These are phyloP conservation scores for Galerucella nymphaeae DNA, from an alignment of 2,888 invertebrate species.

Conservation along the genomic window DNA sequence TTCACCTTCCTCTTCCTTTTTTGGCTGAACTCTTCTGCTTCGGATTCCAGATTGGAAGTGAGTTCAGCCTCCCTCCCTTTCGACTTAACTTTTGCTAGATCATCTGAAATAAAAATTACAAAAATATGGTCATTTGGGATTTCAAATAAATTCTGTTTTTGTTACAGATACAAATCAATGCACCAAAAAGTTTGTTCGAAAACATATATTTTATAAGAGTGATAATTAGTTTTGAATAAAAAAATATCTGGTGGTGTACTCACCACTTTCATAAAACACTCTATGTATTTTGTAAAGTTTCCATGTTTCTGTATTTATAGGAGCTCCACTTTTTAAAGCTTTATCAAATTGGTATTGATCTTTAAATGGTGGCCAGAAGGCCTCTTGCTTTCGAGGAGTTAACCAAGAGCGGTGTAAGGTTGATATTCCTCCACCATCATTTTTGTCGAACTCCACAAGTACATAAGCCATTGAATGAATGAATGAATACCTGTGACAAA, in stretches of 20 bases:
- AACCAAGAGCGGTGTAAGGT: conserved; percentile 16
- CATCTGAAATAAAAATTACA: background rate
- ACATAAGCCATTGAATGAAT: conserved; percentile 17
- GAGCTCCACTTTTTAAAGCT: conserved; percentile 15
- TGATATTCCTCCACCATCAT: conserved; percentile 22
- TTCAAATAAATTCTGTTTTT: background rate
- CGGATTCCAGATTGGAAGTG: background rate
- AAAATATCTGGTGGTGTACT: background rate
- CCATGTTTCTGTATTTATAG: conserved; percentile 9
- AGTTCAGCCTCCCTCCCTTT: conserved; percentile 4
- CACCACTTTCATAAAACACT: background rate
- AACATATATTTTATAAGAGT: no score
- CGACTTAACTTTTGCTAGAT: conserved; percentile 4
- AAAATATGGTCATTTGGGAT: background rate
- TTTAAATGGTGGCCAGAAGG: conserved; percentile 22
- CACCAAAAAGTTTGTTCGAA: background rate
- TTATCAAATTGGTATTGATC: conserved; percentile 9
- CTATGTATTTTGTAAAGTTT: conserved; percentile 11
- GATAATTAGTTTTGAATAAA: background rate
- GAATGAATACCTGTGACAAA: no score
- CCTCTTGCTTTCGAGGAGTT: conserved; percentile 13
- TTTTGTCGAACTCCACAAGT: conserved; percentile 20
- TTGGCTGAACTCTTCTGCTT: background rate
- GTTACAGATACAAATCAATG: background rate
- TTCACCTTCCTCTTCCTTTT: background rate